Percentiles rank a stretch among this genome's conserved stretches.
These are phyloP conservation scores for Cyanistes caeruleus DNA, from an alignment of 2,113 vertebrate species.

Conservation along the genomic window DNA sequence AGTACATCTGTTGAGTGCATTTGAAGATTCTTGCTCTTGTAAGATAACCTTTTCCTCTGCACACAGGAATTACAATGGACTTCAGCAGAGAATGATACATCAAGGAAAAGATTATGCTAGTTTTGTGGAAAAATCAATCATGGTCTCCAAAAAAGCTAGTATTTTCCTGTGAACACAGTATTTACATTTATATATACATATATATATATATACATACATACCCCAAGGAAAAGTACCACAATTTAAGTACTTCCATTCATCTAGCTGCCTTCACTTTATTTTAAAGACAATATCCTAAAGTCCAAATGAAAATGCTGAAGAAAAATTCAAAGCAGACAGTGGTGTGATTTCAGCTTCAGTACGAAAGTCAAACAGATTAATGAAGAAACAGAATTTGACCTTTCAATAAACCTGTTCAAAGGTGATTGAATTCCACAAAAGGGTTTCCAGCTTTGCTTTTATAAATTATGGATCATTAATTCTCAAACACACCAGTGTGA, in stretches of 20 bases:
- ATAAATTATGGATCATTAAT: not conserved
- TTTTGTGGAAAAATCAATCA: not conserved
- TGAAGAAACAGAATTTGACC: not conserved
- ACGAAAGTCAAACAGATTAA: not conserved
- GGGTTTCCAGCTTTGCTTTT: not conserved
- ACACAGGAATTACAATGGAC: not conserved
- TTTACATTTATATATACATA: not conserved
- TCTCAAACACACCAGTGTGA: not conserved
- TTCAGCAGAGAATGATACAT: not conserved
- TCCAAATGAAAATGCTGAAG: not conserved
- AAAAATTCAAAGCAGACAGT: not conserved
- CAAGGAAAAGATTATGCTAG: not conserved
- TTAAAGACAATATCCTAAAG: not conserved
- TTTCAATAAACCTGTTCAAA: not conserved
- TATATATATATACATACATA: accelerated
- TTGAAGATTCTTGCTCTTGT: not conserved
- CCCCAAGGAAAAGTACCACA: not conserved
- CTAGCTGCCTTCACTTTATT: not conserved
- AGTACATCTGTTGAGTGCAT: not conserved
- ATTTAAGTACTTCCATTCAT: not conserved
- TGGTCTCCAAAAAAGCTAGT: not conserved
- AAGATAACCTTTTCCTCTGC: not conserved
- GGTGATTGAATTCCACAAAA: not conserved
- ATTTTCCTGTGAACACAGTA: not conserved
- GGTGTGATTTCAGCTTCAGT: not conserved